Percentiles rank a stretch among this genome's conserved stretches.
Evolutionary conservation across 2,888 invertebrate genomes (phyloP).

Genomic region (Aphrophora alni): DNA sequence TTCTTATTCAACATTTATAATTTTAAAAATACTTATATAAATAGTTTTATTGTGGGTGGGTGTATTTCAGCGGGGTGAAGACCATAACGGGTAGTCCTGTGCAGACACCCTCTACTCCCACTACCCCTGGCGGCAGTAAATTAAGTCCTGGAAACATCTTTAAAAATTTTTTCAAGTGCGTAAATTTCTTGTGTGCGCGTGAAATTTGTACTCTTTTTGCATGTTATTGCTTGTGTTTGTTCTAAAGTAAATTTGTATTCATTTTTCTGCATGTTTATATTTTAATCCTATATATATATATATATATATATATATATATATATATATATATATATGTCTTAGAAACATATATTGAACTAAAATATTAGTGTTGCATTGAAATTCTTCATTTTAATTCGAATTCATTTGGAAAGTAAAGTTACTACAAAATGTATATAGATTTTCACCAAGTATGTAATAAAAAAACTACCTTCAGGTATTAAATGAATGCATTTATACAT

Average conservation of each 20-base stretch:
- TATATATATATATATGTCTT: too few relatives aligned
- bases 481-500: too few relatives aligned
- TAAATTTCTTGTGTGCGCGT: constrained; percentile 36
- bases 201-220: constrained; percentile 7
- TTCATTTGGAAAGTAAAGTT: too few relatives aligned
- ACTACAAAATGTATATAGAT: too few relatives aligned
- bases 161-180: constrained; percentile 97
- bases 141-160: constrained; percentile 89
- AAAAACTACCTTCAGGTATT: too few relatives aligned
- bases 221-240: constrained; percentile 17
- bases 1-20: too few relatives aligned
- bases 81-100: constrained; percentile 51
- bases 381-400: too few relatives aligned
- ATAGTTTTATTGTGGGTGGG: constrained; percentile 4
- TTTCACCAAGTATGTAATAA: too few relatives aligned
- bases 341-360: too few relatives aligned
- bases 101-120: constrained; percentile 65
- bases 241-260: background rate
- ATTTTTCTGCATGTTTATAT: background rate
- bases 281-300: background rate
- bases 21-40: background rate
- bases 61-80: constrained; percentile 51
- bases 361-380: too few relatives aligned
- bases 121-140: constrained; percentile 68
- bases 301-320: too few relatives aligned